Evolutionary conservation across 2,113 vertebrate species (phyloP).

Genomic region (Engystomops pustulosus): DNA sequence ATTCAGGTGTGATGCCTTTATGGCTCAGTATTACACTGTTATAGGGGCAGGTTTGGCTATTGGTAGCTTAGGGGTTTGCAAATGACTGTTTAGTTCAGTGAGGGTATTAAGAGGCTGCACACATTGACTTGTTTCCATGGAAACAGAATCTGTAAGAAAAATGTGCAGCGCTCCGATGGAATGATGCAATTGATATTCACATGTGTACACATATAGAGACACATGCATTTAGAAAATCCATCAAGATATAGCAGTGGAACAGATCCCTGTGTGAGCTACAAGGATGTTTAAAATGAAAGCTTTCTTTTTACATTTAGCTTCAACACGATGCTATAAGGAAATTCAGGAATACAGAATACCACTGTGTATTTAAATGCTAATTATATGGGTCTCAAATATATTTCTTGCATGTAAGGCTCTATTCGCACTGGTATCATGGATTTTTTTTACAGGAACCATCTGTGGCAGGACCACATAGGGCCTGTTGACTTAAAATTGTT

Average conservation of each 20-base stretch:
- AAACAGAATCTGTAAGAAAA: conserved; percentile 49
- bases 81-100: conserved; percentile 38
- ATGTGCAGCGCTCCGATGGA: conserved; percentile 46
- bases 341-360: too few relatives aligned
- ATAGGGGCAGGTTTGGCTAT: conserved; percentile 46
- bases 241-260: background rate
- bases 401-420: background rate
- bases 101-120: conserved; percentile 24
- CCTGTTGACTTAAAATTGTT: too few relatives aligned
- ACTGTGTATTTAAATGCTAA: too few relatives aligned
- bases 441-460: background rate
- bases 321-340: background rate
- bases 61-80: conserved; percentile 48
- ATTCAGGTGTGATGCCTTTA: conserved; percentile 42
- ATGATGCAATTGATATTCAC: conserved; percentile 49
- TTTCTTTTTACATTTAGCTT: background rate
- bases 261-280: too few relatives aligned
- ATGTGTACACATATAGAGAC: background rate
- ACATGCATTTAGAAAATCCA: background rate
- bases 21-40: conserved; percentile 36
- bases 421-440: background rate
- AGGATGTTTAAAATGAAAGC: too few relatives aligned
- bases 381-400: background rate
- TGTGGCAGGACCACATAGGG: too few relatives aligned
- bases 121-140: conserved; percentile 51